Conservation (phyloP, 2,888 invertebrate species). For the Erynnis tages region DNA sequence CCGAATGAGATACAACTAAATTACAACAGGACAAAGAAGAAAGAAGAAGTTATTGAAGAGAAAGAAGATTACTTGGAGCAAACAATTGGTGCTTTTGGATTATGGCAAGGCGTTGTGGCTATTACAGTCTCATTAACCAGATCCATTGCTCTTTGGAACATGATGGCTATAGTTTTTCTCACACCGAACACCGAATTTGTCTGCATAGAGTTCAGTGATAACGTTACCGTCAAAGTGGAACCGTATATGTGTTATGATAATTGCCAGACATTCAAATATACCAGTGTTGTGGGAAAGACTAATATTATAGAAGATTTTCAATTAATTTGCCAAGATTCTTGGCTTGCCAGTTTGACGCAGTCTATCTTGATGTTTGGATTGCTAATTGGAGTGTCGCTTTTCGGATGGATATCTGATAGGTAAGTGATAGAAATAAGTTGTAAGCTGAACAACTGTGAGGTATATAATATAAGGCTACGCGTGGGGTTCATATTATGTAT, state of each 20-base stretch:
- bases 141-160: conserved; percentile 46
- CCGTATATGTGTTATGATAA: conserved; percentile 50
- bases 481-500: no score
- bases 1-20: neutral
- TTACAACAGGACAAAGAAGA: neutral
- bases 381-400: conserved; percentile 45
- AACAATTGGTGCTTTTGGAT: conserved; percentile 52
- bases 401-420: conserved; percentile 64
- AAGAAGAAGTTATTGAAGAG: conserved; percentile 30
- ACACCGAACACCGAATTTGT: conserved; percentile 49
- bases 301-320: conserved; percentile 49
- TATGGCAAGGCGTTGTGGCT: conserved; percentile 47
- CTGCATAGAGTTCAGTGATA: conserved; percentile 43
- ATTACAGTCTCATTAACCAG: conserved; percentile 38
- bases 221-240: conserved; percentile 34
- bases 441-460: no score
- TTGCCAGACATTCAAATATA: conserved; percentile 46
- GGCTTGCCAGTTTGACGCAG: conserved; percentile 56
- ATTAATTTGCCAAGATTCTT: conserved; percentile 50
- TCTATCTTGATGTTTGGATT: conserved; percentile 53
- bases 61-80: conserved; percentile 54
- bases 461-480: no score
- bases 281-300: conserved; percentile 43
- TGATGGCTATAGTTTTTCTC: conserved; percentile 47
- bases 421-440: conserved; percentile 28